phyloP scores from a whole-genome alignment of 2,888 invertebrate genomes.

The Calameuta filiformis region DNA sequence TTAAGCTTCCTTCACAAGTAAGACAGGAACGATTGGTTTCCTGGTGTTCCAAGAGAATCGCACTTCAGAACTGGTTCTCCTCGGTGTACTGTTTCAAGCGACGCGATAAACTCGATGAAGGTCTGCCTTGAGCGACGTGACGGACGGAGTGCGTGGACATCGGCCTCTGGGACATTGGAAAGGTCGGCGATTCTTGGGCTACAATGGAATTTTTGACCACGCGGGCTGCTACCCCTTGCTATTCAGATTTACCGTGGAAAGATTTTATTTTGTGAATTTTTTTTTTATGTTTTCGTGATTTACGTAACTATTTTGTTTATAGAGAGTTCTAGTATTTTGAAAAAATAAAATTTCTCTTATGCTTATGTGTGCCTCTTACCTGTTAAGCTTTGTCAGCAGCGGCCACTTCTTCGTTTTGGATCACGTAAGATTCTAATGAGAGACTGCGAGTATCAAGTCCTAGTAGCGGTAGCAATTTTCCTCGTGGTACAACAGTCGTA shows the following conservation, averaged over 20 bases:
- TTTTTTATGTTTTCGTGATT: too few species aligned
- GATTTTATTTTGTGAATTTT: not conserved
- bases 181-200: not conserved
- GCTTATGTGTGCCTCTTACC: not conserved
- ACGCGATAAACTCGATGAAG: not conserved
- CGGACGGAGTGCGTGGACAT: not conserved
- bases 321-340: not conserved
- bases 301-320: too few species aligned
- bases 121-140: not conserved
- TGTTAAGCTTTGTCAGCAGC: not conserved
- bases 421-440: constrained; percentile 27
- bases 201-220: not conserved
- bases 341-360: not conserved
- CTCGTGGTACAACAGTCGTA: constrained; percentile 41
- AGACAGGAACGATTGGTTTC: not conserved
- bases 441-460: constrained; percentile 50
- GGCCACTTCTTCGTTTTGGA: not conserved
- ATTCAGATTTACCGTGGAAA: not conserved
- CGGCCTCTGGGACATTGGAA: not conserved
- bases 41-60: not conserved
- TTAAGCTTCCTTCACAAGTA: not conserved
- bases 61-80: not conserved
- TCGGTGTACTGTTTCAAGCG: not conserved
- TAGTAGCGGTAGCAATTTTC: constrained; percentile 66
- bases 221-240: too few species aligned